Base-by-base conservation (phyloP, 2,888 invertebrate species). In the Platycheirus rosarum region DNA sequence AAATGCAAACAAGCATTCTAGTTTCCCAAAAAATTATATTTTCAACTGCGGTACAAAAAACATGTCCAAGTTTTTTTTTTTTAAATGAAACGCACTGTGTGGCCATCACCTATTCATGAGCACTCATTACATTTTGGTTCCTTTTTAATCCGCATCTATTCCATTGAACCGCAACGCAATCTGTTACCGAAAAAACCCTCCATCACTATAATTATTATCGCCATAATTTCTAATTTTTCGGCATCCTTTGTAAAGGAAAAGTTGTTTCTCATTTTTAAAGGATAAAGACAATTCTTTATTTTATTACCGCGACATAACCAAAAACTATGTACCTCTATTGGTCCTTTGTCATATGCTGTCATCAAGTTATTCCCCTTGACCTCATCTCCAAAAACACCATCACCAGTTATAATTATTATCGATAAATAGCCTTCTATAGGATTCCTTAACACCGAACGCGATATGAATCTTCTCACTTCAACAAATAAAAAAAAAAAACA, bases 401-500 rank as follows among this genome's bases (percentile, higher is more conserved):
- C 70, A 62, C 57, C 42, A 79, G 74, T 78, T 57, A 57, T 9
- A 40, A 57, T 63, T 63, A 63, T 63, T 68, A 79, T 69, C 53
- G 49, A 66, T 37, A 65, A 62, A 32, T 51, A 44, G 65, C 53
- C 70, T 62, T 51, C 44, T 1, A n/a, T 11, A 2, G 29, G 18
- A 13, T 7, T 14, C 14, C 9, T 29, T 6, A 26, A 66, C 26
- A 55, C 46, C 65, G 48, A 69, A 53, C 62, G 44, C 76, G 82
- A 82, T 82, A 73, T 44, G 68, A 82, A 82, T 76, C 76, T 76
- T 75, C 80, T 80, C 80, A 80, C 80, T 75, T 82, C 62, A 29
- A 11, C 48, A 76, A 53, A 75, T 63, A 60, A 44, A 26, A 35
- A 13, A 63, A 46, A 62, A 49, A 26, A 48, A 9, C 29, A 4